Evolutionary conservation across 1,140 invertebrate genomes (phyloP).

Genomic region (Pseudomyrmex gracilis): DNA sequence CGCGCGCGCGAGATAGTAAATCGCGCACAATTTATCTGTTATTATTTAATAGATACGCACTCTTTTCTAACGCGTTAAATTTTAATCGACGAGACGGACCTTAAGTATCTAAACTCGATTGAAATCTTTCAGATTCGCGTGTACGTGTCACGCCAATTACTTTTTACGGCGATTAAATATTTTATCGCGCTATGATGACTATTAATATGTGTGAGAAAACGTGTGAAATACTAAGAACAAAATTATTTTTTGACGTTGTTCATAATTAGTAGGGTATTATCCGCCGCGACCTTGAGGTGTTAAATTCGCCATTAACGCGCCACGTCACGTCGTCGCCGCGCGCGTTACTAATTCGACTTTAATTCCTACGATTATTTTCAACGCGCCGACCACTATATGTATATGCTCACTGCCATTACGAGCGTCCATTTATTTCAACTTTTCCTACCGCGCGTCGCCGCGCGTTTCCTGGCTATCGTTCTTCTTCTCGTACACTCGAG

Average conservation of each 20-base stretch:
- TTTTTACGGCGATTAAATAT: slow-evolving; percentile 28
- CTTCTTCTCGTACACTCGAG: slow-evolving; percentile 8
- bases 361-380: slow-evolving; percentile 71
- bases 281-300: slow-evolving; percentile 29
- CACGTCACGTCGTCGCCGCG: slow-evolving; percentile 24
- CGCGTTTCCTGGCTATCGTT: slow-evolving; percentile 61
- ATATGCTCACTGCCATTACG: slow-evolving; percentile 41
- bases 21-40: slow-evolving; percentile 12
- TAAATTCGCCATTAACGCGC: slow-evolving; percentile 56
- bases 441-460: slow-evolving; percentile 33
- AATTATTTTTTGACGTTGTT: slow-evolving; percentile 30
- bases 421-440: slow-evolving; percentile 63
- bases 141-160: slow-evolving; percentile 14
- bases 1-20: neutral
- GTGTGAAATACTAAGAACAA: slow-evolving; percentile 43
- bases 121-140: neutral
- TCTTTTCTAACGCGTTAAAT: slow-evolving; percentile 10
- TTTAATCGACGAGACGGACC: slow-evolving; percentile 27
- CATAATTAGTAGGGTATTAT: slow-evolving; percentile 33
- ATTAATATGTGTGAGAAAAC: slow-evolving; percentile 29
- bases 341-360: slow-evolving; percentile 68
- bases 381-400: slow-evolving; percentile 37
- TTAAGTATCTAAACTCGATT: slow-evolving; percentile 47
- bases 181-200: slow-evolving; percentile 40
- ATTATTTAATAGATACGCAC: slow-evolving; percentile 24